phyloP scores from a whole-genome alignment of 2,888 invertebrate species.

The Chromoteleia sp. region DNA sequence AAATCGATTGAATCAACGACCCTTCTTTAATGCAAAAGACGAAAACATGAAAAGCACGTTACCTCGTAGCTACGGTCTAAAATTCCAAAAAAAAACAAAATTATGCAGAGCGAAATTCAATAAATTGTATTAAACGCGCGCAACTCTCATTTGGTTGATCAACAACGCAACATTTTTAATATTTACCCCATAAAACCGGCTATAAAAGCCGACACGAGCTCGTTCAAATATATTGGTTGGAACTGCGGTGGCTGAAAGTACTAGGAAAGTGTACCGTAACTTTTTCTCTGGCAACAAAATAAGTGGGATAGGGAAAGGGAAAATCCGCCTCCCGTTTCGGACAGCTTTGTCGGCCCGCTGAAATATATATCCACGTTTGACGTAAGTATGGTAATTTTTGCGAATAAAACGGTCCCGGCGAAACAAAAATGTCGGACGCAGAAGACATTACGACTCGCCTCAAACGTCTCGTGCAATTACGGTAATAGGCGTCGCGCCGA shows the following conservation, averaged over 20 bases:
- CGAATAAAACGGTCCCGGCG: slow-evolving; percentile 16
- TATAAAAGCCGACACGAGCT: slow-evolving; percentile 14
- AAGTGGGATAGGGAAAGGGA: background rate
- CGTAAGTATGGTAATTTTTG: slow-evolving; percentile 32
- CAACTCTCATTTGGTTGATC: too few species aligned
- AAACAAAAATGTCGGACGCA: slow-evolving; percentile 17
- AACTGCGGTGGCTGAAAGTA: slow-evolving; percentile 35
- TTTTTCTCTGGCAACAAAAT: slow-evolving; percentile 16
- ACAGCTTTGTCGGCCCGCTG: slow-evolving; percentile 5
- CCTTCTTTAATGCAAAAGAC: too few species aligned
- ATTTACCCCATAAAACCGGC: slow-evolving; percentile 32
- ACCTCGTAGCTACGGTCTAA: background rate
- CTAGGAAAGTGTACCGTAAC: slow-evolving; percentile 17
- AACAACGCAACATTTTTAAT: slow-evolving; percentile 35
- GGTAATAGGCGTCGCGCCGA: slow-evolving; percentile 7
- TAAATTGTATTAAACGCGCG: slow-evolving; percentile 34
- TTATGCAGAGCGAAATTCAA: slow-evolving; percentile 24
- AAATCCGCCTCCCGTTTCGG: background rate
- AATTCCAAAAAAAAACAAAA: slow-evolving; percentile 9
- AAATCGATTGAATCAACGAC: background rate
- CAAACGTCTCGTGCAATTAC: slow-evolving; percentile 19
- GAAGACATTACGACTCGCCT: slow-evolving; percentile 6
- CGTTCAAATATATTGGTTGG: slow-evolving; percentile 29
- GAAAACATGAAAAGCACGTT: slow-evolving; percentile 2
- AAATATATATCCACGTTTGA: slow-evolving; percentile 32